A percentile compares a stretch with the other conserved stretches of the same genome.
Conservation (phyloP, 1,140 invertebrate species). For the Uloborus diversus region DNA sequence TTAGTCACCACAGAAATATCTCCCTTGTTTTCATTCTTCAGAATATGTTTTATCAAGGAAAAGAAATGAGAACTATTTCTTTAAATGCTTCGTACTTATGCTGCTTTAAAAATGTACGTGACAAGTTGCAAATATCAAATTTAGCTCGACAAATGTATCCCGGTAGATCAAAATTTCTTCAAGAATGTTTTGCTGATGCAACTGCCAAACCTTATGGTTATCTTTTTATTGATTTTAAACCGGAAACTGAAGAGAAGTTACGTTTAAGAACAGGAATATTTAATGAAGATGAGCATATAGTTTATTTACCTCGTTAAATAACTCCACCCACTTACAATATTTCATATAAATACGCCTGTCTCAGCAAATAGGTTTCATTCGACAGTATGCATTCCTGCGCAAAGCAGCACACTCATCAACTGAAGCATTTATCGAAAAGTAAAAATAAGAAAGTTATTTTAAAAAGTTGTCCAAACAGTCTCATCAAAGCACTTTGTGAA, state of each 20-base stretch:
- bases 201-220: constrained; percentile 8
- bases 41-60: constrained; percentile 37
- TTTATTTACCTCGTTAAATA: background rate
- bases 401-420: background rate
- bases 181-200: background rate
- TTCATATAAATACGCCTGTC: background rate
- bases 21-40: constrained; percentile 34
- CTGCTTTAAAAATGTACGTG: constrained; percentile 13
- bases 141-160: constrained; percentile 15
- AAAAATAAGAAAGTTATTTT: background rate
- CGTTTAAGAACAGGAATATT: constrained; percentile 1
- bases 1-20: constrained; percentile 11
- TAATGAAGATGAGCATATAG: background rate
- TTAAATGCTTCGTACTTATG: constrained; percentile 29
- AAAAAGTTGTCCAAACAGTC: background rate
- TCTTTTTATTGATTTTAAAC: constrained; percentile 2
- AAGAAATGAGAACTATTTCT: constrained; percentile 17
- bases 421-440: background rate
- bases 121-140: background rate
- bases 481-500: constrained; percentile 1
- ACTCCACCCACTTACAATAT: background rate
- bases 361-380: background rate
- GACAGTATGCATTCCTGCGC: background rate
- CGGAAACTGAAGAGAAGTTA: background rate
- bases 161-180: background rate